Conservation (phyloP, 2,888 invertebrate genomes). For the Thecophora atra region DNA sequence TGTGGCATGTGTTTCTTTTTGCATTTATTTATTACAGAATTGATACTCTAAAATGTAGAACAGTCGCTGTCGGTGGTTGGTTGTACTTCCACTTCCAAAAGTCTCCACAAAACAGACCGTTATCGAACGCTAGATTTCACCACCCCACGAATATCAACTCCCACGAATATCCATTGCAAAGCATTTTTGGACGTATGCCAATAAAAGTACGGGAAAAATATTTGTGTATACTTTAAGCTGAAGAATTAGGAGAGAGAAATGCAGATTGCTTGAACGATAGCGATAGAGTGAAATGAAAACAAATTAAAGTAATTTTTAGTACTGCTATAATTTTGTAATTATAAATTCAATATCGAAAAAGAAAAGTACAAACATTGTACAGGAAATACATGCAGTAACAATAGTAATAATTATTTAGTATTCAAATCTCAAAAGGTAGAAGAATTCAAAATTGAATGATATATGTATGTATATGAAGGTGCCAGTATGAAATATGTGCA, state of each 20-base stretch:
- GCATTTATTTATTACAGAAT: conserved; percentile 35
- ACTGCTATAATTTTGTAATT: background rate
- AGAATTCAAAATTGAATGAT: too few relatives aligned
- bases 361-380: too few relatives aligned
- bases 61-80: conserved; percentile 1
- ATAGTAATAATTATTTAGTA: too few relatives aligned
- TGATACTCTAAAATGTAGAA: conserved; percentile 35
- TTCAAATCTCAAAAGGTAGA: too few relatives aligned
- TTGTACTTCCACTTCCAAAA: background rate
- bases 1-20: background rate
- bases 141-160: background rate
- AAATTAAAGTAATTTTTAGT: background rate
- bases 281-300: background rate
- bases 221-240: background rate
- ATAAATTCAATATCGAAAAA: too few relatives aligned
- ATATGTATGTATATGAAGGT: too few relatives aligned
- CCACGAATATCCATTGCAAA: background rate
- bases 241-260: too few relatives aligned
- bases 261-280: too few relatives aligned
- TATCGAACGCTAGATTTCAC: background rate
- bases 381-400: too few relatives aligned
- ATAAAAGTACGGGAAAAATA: background rate
- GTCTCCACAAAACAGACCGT: background rate
- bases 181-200: background rate
- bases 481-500: too few relatives aligned